A percentile compares a stretch with the other conserved stretches of the same genome.
Evolutionary conservation across 1,140 invertebrate species (phyloP).

Genomic region (Mercenaria mercenaria): DNA sequence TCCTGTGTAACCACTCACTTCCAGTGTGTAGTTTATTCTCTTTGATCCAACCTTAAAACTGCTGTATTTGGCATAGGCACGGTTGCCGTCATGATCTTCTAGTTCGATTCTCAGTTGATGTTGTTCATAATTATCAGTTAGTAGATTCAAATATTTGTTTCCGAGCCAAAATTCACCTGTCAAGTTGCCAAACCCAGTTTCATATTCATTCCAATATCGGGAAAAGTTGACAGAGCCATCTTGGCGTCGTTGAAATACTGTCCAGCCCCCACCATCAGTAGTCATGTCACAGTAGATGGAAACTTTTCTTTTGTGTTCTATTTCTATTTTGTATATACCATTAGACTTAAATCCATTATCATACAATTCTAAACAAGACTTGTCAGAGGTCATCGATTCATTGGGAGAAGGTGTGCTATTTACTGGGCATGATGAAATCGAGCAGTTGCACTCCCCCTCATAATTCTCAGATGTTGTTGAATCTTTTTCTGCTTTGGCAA

Average conservation of each 20-base stretch:
- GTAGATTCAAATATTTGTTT: slow-evolving; percentile 45
- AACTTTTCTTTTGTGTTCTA: background rate
- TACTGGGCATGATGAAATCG: too few species aligned
- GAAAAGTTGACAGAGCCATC: slow-evolving; percentile 94
- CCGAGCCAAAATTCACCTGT: slow-evolving; percentile 87
- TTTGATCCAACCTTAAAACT: slow-evolving; percentile 44
- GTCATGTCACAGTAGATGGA: slow-evolving; percentile 91
- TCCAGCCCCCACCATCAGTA: slow-evolving; percentile 93
- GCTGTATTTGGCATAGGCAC: slow-evolving; percentile 42
- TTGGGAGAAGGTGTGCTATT: too few species aligned
- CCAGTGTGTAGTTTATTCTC: slow-evolving; percentile 9
- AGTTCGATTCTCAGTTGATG: slow-evolving; percentile 65
- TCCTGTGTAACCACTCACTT: slow-evolving; percentile 53
- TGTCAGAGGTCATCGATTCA: too few species aligned
- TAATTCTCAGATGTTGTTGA: too few species aligned
- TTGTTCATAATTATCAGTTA: slow-evolving; percentile 87
- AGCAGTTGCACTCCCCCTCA: too few species aligned
- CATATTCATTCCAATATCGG: slow-evolving; percentile 94
- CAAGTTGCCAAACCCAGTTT: slow-evolving; percentile 88
- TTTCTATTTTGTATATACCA: background rate
- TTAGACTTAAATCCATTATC: background rate
- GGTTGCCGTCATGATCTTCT: slow-evolving; percentile 39
- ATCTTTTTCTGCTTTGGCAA: too few species aligned
- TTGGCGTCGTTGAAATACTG: slow-evolving; percentile 92
- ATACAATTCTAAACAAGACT: too few species aligned